A percentile compares a stretch with the other conserved stretches of the same genome.
These are phyloP conservation scores for Mesitornis unicolor DNA, from an alignment of 2,113 vertebrate species.

Conservation along the genomic window DNA sequence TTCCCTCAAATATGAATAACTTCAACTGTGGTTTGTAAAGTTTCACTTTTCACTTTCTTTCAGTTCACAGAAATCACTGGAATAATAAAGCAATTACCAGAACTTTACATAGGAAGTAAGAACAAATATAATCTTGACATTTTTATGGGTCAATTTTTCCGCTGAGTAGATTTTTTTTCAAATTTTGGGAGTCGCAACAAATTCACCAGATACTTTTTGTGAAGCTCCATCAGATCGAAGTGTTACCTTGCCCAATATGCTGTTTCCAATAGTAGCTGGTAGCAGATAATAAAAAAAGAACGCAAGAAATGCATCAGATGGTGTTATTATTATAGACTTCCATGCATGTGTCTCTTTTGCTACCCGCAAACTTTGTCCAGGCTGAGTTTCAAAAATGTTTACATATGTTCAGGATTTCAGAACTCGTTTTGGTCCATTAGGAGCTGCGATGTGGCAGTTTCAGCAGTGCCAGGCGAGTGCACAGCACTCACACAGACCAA, in stretches of 20 bases:
- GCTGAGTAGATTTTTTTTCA: neutral
- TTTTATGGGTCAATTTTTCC: neutral
- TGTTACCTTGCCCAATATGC: neutral
- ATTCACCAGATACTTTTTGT: neutral
- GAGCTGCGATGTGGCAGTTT: neutral
- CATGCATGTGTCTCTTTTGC: neutral
- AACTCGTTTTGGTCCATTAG: neutral
- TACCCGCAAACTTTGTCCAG: neutral
- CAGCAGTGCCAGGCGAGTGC: accelerated
- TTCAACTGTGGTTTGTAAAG: neutral
- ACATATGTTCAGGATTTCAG: neutral
- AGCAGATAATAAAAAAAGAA: neutral
- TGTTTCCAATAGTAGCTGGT: neutral
- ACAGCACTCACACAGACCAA: neutral
- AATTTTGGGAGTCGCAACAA: neutral
- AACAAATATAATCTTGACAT: neutral
- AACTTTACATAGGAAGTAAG: neutral
- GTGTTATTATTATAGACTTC: neutral
- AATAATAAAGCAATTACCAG: neutral
- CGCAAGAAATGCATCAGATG: neutral
- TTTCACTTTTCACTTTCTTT: neutral
- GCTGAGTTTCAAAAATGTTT: neutral
- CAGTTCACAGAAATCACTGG: neutral
- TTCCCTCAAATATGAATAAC: accelerated
- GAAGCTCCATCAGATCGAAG: neutral